phyloP scores from a whole-genome alignment of 2,888 invertebrate species.

The Microchrysa polita region DNA sequence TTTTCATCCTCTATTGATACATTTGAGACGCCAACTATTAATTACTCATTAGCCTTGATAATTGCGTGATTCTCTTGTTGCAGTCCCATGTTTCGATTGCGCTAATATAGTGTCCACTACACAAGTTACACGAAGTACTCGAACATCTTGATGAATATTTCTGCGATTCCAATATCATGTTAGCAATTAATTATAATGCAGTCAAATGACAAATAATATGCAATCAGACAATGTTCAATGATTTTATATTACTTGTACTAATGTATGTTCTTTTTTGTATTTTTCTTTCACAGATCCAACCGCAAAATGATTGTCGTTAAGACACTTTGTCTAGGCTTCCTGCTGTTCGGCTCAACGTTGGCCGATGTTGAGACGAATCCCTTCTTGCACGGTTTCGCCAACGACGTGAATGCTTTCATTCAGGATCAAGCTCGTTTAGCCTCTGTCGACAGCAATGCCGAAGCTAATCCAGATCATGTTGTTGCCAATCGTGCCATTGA shows the following conservation, averaged over 20 bases:
- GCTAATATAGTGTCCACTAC: background rate
- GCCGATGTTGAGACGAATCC: conserved; percentile 47
- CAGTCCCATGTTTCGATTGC: background rate
- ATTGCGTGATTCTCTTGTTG: background rate
- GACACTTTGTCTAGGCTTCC: conserved; percentile 35
- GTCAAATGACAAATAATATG: conserved; percentile 13
- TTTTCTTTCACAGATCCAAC: background rate
- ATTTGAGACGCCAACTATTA: conserved; percentile 29
- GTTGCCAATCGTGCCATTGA: conserved; percentile 45
- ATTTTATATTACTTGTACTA: background rate
- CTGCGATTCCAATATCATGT: background rate
- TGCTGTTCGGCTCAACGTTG: conserved; percentile 38
- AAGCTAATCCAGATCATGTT: conserved; percentile 44
- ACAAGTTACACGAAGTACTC: background rate
- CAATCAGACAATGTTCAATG: background rate
- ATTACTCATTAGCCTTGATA: conserved; percentile 29
- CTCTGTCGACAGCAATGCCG: conserved; percentile 34
- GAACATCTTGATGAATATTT: background rate
- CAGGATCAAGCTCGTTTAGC: conserved; percentile 38
- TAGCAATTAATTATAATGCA: conserved; percentile 27
- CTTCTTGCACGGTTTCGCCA: conserved; percentile 47
- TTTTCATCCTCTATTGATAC: conserved; percentile 11
- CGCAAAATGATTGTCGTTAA: conserved; percentile 44
- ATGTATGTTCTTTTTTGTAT: background rate
- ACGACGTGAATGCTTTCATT: conserved; percentile 46